Conservation (phyloP, 2,888 invertebrate species). For the Epsilonema sp. region DNA sequence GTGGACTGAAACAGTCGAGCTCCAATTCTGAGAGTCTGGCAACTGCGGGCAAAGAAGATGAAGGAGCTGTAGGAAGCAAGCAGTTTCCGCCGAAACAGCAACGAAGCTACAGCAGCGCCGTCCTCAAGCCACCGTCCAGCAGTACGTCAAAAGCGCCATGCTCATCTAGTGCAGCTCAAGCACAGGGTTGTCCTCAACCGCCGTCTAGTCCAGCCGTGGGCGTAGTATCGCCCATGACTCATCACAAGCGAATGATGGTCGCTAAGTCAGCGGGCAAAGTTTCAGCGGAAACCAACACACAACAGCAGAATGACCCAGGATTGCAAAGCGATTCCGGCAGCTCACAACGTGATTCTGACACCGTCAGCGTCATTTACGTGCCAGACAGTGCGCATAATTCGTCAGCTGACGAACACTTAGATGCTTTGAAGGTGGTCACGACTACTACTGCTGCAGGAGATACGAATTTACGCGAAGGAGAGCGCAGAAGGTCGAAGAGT, state of each 20-base stretch:
- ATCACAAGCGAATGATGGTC: constrained; percentile 10
- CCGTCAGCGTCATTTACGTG: constrained; percentile 10
- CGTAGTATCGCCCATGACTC: constrained; percentile 56
- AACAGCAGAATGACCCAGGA: constrained; percentile 18
- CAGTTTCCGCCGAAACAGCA: no score
- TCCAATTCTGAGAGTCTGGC: no score
- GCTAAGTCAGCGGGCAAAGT: constrained; percentile 12
- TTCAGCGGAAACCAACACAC: constrained; percentile 4
- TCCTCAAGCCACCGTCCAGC: background rate
- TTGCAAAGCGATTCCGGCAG: constrained; percentile 30
- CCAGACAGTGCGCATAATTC: no score
- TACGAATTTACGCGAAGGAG: no score
- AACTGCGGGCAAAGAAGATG: no score
- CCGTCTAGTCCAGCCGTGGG: constrained; percentile 28
- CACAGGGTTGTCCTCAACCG: background rate
- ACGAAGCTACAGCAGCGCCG: background rate
- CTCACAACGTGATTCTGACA: constrained; percentile 40
- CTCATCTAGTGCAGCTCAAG: background rate
- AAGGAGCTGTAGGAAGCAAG: no score
- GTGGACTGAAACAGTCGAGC: no score
- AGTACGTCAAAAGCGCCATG: background rate
- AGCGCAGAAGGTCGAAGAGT: no score
- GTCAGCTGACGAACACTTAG: no score
- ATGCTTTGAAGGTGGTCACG: no score
- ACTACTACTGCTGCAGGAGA: no score